Base-by-base conservation (phyloP, 2,797 vertebrate species). In the Tauraco hartlaubi region DNA sequence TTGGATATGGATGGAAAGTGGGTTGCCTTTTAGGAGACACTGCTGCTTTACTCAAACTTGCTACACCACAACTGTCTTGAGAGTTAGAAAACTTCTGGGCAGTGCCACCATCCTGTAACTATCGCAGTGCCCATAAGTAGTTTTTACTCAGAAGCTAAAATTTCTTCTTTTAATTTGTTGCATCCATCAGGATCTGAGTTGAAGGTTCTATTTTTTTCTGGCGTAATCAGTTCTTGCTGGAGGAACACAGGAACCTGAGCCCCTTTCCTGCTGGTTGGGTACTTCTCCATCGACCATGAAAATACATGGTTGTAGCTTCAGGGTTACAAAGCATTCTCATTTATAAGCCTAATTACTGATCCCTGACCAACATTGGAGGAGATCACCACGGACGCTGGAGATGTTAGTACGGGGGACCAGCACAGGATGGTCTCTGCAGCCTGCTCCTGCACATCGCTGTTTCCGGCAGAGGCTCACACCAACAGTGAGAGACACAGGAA, bases 401-500 rank as follows among this genome's bases (percentile, higher is more conserved):
- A 9, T 26, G 58, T 49, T 46, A 79, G 41, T 20, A 22, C 1
- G 5, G 15, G 15, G 20, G 11, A 43, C 3, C 12, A 67, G 19
- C 4, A 3, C 0, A 43, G 37, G 48, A 31, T 25, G 5, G 2
- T 29, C 44, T 80, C 25, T 4, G 5, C 16, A 71, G 33, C 12
- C 55, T 63, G 28, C 11, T 64, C 69, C 51, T 0, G 0, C 4
- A 5, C 15, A 29, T 12, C 46, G 1, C n/a, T 12, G 0, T 16
- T n/a, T 54, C 23, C 9, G 2, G 21, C 61, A 55, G 35, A 1
- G 4, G 44, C 44, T 82, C n/a, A n/a, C 31, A 43, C 29, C 48
- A 46, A 46, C 44, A 0, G 1, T 1, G 5, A 62, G 49, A 72
- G 62, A 28, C 39, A 54, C 16, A 22, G 28, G 29, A 25, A 85